These are phyloP conservation scores for Anseranas semipalmata DNA, from an alignment of 2,113 vertebrate genomes.

Conservation along the genomic window DNA sequence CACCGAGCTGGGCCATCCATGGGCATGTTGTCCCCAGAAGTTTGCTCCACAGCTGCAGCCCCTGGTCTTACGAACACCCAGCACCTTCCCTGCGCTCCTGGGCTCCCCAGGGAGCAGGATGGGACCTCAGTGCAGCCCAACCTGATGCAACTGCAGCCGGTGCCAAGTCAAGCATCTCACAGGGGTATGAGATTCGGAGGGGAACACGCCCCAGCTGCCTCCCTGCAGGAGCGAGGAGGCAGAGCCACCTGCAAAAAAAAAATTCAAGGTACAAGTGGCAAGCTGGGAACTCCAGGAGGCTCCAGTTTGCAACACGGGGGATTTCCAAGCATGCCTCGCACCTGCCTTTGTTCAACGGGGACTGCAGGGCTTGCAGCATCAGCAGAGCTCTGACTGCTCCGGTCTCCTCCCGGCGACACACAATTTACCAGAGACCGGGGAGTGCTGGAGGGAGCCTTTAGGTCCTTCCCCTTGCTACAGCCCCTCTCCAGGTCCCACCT, in stretches of 20 bases:
- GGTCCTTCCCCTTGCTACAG: not conserved
- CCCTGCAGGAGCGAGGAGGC: not conserved
- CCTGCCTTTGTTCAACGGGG: not conserved
- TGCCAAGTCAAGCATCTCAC: constrained; percentile 29
- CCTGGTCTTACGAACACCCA: too few relatives aligned
- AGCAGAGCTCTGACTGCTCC: not conserved
- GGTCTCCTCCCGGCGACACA: not conserved
- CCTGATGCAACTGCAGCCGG: constrained; percentile 1
- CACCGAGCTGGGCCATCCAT: too few relatives aligned
- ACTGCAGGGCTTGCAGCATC: not conserved
- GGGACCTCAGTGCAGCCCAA: too few relatives aligned
- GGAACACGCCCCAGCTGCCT: not conserved
- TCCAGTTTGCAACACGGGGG: not conserved
- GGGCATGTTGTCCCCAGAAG: too few relatives aligned
- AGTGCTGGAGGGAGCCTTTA: not conserved
- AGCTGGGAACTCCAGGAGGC: not conserved
- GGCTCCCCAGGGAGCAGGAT: too few relatives aligned
- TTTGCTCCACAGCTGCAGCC: too few relatives aligned
- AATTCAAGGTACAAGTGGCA: not conserved
- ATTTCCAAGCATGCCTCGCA: not conserved
- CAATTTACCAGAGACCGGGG: accelerated
- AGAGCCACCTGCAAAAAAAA: not conserved
- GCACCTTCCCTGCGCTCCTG: too few relatives aligned
- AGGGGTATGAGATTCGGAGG: not conserved
- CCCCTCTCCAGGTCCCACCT: accelerated